These are phyloP conservation scores for Halocynthia aurantium DNA, from an alignment of 23 tunicate genomes.

Conservation along the genomic window DNA sequence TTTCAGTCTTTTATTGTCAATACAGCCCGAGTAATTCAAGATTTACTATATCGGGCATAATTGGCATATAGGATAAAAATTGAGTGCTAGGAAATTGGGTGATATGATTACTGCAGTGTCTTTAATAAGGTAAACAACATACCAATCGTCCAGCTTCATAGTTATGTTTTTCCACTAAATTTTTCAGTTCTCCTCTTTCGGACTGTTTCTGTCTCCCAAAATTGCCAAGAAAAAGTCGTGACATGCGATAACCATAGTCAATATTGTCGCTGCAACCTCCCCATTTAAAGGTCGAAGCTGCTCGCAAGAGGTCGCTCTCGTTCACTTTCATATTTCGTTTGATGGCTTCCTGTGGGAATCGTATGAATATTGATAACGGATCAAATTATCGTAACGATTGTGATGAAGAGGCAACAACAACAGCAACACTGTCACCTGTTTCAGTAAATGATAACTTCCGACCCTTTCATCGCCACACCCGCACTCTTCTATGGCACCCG, in stretches of 20 bases:
- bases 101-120: background rate
- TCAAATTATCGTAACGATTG: conserved; percentile 1
- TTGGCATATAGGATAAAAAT: background rate
- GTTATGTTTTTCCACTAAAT: conserved; percentile 35
- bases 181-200: conserved; percentile 15
- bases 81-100: background rate
- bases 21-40: too few species aligned
- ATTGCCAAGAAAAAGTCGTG: conserved; percentile 36
- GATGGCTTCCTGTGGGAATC: conserved; percentile 47
- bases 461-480: conserved; percentile 30
- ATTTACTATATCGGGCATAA: too few species aligned
- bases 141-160: conserved; percentile 59
- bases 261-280: conserved; percentile 62
- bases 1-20: too few species aligned
- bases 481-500: conserved; percentile 42
- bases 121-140: background rate
- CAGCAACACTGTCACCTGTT: conserved; percentile 3
- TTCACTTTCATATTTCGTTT: conserved; percentile 30
- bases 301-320: conserved; percentile 22
- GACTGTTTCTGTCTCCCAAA: background rate
- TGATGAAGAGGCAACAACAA: background rate
- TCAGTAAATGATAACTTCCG: conserved; percentile 8
- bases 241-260: conserved; percentile 35
- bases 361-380: background rate
- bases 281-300: conserved; percentile 51